Evolutionary conservation across 2,888 invertebrate species (phyloP).

Genomic region (Melinaea marsaeus): DNA sequence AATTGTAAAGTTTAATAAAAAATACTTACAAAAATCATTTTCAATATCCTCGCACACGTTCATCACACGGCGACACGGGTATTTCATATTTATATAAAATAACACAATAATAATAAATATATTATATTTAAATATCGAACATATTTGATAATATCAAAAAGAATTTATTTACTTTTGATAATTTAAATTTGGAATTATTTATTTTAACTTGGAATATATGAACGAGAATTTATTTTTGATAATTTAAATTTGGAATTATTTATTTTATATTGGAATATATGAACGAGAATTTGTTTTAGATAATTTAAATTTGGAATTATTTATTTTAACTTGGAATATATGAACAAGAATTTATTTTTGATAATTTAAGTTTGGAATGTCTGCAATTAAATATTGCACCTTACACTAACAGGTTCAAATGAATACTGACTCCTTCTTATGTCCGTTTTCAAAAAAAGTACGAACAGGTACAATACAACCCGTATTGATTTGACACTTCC

Average conservation of each 20-base stretch:
- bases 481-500: constrained; percentile 49
- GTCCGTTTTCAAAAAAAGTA: constrained; percentile 68
- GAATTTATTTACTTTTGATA: too few relatives aligned
- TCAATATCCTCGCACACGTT: constrained; percentile 48
- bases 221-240: too few relatives aligned
- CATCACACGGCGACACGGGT: constrained; percentile 52
- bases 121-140: constrained; percentile 2
- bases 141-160: constrained; percentile 8
- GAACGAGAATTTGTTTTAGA: too few relatives aligned
- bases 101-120: constrained; percentile 12
- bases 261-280: too few relatives aligned
- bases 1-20: constrained; percentile 1
- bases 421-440: constrained; percentile 61
- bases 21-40: constrained; percentile 57
- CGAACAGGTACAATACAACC: constrained; percentile 61
- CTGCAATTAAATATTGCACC: constrained; percentile 54
- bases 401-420: constrained; percentile 66
- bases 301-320: too few relatives aligned
- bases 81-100: constrained; percentile 55
- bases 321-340: too few relatives aligned
- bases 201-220: too few relatives aligned
- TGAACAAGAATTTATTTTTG: too few relatives aligned
- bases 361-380: constrained; percentile 12
- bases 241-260: too few relatives aligned
- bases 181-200: too few relatives aligned